A percentile compares a stretch with the other conserved stretches of the same genome.
These are phyloP conservation scores for Stratiomys singularior DNA, from an alignment of 2,888 invertebrate species.

Conservation along the genomic window DNA sequence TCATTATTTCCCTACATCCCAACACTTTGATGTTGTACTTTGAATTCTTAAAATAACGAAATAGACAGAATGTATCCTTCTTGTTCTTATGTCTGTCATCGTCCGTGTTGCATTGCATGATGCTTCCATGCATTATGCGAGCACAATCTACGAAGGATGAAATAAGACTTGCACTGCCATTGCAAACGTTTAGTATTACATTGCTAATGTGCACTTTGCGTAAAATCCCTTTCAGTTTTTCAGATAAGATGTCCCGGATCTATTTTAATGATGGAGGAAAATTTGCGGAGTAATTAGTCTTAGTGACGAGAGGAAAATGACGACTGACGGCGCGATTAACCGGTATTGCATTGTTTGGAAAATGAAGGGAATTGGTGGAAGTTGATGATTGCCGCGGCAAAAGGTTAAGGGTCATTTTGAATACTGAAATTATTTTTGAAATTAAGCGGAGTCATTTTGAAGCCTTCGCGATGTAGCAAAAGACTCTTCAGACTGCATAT, in stretches of 20 bases:
- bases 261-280: neutral
- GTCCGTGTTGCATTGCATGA: neutral
- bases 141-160: neutral
- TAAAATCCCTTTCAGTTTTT: conserved; percentile 13
- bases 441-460: no score
- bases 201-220: conserved; percentile 27
- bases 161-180: conserved; percentile 12
- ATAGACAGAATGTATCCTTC: neutral
- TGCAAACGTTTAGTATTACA: neutral
- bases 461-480: no score
- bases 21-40: neutral
- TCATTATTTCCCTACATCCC: no score
- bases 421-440: no score
- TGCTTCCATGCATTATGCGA: neutral
- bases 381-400: no score
- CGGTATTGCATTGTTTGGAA: no score
- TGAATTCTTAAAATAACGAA: neutral
- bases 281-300: no score
- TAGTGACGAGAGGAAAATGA: no score
- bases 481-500: no score
- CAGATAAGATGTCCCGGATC: neutral
- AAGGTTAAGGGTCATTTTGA: no score
- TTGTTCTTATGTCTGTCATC: neutral
- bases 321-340: no score
- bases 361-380: no score